Evolutionary conservation across 2,797 vertebrate genomes (phyloP), one percentile per base, ranked within the genome.

Genomic region (Microchirus variegatus): DNA sequence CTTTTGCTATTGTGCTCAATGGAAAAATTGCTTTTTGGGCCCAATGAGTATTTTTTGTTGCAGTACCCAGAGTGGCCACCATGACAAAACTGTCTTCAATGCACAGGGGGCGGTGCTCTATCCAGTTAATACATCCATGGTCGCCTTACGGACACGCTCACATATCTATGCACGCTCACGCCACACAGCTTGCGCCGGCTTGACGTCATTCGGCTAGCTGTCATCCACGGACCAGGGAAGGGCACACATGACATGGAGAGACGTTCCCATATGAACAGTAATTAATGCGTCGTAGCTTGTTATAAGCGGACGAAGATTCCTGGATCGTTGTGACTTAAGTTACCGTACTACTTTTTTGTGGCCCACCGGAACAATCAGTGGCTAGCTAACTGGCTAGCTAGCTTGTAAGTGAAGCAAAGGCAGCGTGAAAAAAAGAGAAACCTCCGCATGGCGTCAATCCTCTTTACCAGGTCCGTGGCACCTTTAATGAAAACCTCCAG

Each of bases 401-500:
- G 42, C 61, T 35, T 14, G 47, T 64, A 17, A 67, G 10, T 72
- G 38, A 13, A 67, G 55, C 36, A 58, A 37, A 49, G 57, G 48
- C 13, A 64, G 70, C 59, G 44, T 67, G 53, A 18, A 35, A 45
- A 16, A 77, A 63, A 45, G 46, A 72, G 58, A 78, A n/a, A 19
- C 47, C 47, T 68, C 67, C 85, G 36, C 78, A 95, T 95, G 94
- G 93, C 94, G 84, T 90, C 93, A 85, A 94, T 95, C 84, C 83
- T 94, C 75, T 91, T 94, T 61, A 91, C 89, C 14, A 91, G 93
- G 66, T 88, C 91, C 22, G 80, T 91, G 70, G 80, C 82, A 55
- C 91, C 92, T 54, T 64, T 94, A 19, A 79, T 93, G 83, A 93
- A 92, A 81, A 92, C 93, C 11, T 91, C 91, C 54, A 80, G 90